These are phyloP conservation scores for Anoplophora glabripennis DNA, from an alignment of 1,140 invertebrate genomes.

Conservation along the genomic window DNA sequence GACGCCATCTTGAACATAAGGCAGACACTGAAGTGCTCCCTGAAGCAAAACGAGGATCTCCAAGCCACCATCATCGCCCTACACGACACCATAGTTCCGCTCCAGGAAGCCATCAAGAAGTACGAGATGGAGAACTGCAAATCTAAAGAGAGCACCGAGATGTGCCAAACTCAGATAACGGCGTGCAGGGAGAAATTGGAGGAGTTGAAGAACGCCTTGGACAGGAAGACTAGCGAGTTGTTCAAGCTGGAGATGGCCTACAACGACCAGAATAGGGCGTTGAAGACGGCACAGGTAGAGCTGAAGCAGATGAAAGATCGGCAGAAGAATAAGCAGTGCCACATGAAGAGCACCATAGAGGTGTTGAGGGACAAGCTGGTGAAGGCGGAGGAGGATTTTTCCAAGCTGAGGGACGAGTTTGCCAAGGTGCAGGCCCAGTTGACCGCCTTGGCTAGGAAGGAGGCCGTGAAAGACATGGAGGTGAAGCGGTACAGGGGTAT, in stretches of 20 bases:
- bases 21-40: slow-evolving; percentile 25
- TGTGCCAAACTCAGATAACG: slow-evolving; percentile 24
- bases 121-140: slow-evolving; percentile 26
- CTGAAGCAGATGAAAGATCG: slow-evolving; percentile 20
- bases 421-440: slow-evolving; percentile 22
- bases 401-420: slow-evolving; percentile 16
- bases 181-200: slow-evolving; percentile 20
- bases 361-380: slow-evolving; percentile 21
- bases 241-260: slow-evolving; percentile 30
- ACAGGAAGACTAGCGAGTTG: slow-evolving; percentile 25
- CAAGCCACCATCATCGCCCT: slow-evolving; percentile 29
- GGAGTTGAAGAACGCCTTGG: slow-evolving; percentile 15
- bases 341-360: slow-evolving; percentile 21
- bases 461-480: slow-evolving; percentile 23
- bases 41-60: slow-evolving; percentile 32
- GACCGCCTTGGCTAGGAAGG: slow-evolving; percentile 18
- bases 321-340: slow-evolving; percentile 20
- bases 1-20: slow-evolving; percentile 30
- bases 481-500: slow-evolving; percentile 28
- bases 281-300: slow-evolving; percentile 23
- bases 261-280: slow-evolving; percentile 23
- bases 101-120: slow-evolving; percentile 24
- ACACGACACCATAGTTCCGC: slow-evolving; percentile 23
- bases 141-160: slow-evolving; percentile 11
- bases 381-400: slow-evolving; percentile 12